Base-by-base conservation (phyloP, 2,113 vertebrate species). In the Pelecanoides urinatrix region DNA sequence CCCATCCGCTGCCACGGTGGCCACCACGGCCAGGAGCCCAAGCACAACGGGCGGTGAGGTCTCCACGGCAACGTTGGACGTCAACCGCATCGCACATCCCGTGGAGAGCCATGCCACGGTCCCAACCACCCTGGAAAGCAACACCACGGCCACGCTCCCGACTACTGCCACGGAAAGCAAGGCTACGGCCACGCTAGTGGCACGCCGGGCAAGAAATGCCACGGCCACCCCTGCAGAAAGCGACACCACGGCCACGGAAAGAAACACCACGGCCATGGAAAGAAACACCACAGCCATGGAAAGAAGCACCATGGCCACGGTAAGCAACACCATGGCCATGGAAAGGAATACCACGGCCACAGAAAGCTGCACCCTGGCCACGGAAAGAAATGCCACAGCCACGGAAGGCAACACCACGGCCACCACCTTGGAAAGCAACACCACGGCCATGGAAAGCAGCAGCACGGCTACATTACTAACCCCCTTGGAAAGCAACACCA, bases 31-130 rank as follows among this genome's bases (percentile, higher is more conserved):
- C 3, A 4, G 36, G 47, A 34, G 7, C 8, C 13, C 13, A 3
- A 26, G 10, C 7, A 9, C 8, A 5, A 4, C 1, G 2, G 23
- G 6, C 1, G 6, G 11, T 2, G 47, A 16, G 10, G 42, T 12
- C 15, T 25, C 63, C 21, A 16, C 7, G 1, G 0, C n/a, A 3
- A 7, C 3, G 36, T 4, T 19, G 13, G 3, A 14, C 2, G 1
- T 17, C 36, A 15, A 14, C 6, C 18, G 2, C 30, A 10, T 5
- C 22, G 6, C 9, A 6, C 25, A 4, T 13, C 6, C 25, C 16
- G 1, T 1, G 15, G 38, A 30, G 50, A 73, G 11, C 29, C 29
- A 1, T 5, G 17, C 9, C 45, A 15, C 8, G 2, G 15, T 22
- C 8, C 8, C 6, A 13, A 10, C 61, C 38, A 6, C 62, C 14